Evolutionary conservation across 1,140 invertebrate species (phyloP).

Genomic region (Agraylea sexmaculata): DNA sequence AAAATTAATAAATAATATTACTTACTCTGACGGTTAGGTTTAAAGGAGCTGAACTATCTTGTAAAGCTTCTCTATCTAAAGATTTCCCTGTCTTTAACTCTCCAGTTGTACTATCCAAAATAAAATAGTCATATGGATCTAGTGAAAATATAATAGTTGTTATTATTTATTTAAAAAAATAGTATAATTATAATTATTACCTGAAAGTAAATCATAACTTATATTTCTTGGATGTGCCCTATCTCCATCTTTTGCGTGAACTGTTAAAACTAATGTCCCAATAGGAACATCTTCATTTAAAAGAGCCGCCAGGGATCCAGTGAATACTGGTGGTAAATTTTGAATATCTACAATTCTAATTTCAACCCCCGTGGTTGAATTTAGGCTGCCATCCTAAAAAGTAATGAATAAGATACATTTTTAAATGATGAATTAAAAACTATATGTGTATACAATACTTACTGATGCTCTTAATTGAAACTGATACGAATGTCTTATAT

Average conservation of each 20-base stretch:
- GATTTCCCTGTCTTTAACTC: constrained; percentile 73
- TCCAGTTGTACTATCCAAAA: constrained; percentile 63
- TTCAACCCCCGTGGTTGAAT: constrained; percentile 57
- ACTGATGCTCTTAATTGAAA: constrained; percentile 57
- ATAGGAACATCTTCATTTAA: constrained; percentile 75
- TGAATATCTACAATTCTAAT: constrained; percentile 72
- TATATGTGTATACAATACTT: constrained; percentile 28
- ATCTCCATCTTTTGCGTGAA: constrained; percentile 74
- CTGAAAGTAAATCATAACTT: constrained; percentile 65
- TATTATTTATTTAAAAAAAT: background rate
- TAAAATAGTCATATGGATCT: constrained; percentile 83
- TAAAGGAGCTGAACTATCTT: constrained; percentile 65
- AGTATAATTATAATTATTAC: constrained; percentile 36
- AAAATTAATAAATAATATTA: no score
- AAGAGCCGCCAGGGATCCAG: constrained; percentile 64
- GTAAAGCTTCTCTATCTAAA: constrained; percentile 68
- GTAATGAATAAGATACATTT: constrained; percentile 3
- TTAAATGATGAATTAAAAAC: background rate
- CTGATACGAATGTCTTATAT: constrained; percentile 61
- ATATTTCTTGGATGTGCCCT: constrained; percentile 65
- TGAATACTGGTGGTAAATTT: constrained; percentile 71
- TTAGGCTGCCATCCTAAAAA: constrained; percentile 64
- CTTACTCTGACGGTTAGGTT: constrained; percentile 55
- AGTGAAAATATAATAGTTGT: no score
- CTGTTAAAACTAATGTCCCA: constrained; percentile 66